Evolutionary conservation across 2,888 invertebrate species (phyloP).

Genomic region (Drosophila infuscata): DNA sequence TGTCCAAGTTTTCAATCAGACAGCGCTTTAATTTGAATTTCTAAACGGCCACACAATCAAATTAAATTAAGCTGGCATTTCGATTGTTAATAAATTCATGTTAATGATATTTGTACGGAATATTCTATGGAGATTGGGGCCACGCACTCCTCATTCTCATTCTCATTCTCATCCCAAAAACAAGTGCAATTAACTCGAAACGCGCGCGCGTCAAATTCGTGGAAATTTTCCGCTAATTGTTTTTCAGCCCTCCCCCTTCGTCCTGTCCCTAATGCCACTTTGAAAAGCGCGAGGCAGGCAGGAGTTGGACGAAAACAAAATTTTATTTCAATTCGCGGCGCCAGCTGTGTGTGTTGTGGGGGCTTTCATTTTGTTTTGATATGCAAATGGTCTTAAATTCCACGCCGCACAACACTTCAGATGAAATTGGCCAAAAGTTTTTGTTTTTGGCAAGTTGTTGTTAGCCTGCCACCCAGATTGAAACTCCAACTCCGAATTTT

Average conservation of each 20-base stretch:
- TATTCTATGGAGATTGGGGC: neutral
- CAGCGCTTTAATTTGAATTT: conserved; percentile 18
- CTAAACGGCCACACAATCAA: conserved; percentile 48
- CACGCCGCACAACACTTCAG: conserved; percentile 65
- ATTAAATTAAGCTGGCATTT: conserved; percentile 76
- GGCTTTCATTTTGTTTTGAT: conserved; percentile 72
- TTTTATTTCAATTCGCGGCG: conserved; percentile 47
- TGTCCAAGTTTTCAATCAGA: conserved; percentile 23
- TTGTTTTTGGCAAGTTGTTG: conserved; percentile 37
- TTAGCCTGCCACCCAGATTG: neutral
- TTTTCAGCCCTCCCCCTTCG: conserved; percentile 27
- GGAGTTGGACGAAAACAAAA: conserved; percentile 11
- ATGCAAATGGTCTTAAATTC: conserved; percentile 70
- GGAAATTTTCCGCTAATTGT: conserved; percentile 75
- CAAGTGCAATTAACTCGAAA: conserved; percentile 75
- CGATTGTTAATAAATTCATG: conserved; percentile 80
- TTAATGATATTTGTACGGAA: conserved; percentile 74
- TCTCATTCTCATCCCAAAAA: conserved; percentile 20
- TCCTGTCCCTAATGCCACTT: neutral
- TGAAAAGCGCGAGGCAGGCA: neutral
- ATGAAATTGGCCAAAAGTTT: conserved; percentile 75
- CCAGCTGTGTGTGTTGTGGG: conserved; percentile 48
- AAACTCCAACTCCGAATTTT: neutral
- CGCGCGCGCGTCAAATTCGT: conserved; percentile 61
- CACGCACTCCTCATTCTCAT: neutral